Conservation (phyloP, 2,888 invertebrate species). For the Nycteola revayana region DNA sequence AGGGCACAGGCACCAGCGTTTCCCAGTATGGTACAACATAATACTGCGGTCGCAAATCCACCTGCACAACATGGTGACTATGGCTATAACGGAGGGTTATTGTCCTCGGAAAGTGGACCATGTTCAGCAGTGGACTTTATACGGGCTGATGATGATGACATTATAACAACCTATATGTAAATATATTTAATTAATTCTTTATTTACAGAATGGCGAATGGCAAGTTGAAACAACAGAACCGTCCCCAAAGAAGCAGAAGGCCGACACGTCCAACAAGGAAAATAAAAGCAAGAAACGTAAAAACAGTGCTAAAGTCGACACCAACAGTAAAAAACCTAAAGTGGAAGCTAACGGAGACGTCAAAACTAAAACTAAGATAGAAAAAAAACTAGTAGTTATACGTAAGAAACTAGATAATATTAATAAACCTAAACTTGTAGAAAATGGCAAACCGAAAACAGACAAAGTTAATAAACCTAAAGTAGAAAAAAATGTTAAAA, state of each 20-base stretch:
- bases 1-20: too few species aligned
- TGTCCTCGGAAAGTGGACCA: too few species aligned
- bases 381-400: constrained; percentile 17
- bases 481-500: constrained; percentile 7
- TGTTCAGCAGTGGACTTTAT: too few species aligned
- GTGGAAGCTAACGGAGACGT: constrained; percentile 13
- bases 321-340: constrained; percentile 31
- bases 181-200: too few species aligned
- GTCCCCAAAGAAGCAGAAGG: constrained; percentile 32
- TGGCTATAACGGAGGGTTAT: too few species aligned
- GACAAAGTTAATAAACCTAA: constrained; percentile 1
- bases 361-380: constrained; percentile 9
- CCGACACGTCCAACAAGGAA: constrained; percentile 48
- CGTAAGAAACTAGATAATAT: constrained; percentile 12
- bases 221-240: constrained; percentile 46
- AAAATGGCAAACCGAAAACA: constrained; percentile 2
- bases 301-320: constrained; percentile 9
- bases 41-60: too few species aligned
- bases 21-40: too few species aligned
- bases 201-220: constrained; percentile 55
- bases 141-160: too few species aligned
- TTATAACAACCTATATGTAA: too few species aligned
- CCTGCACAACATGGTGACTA: too few species aligned
- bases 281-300: constrained; percentile 45
- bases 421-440: background rate